Conservation (phyloP, 2,113 vertebrate species). For the Oncorhynchus gorbuscha region DNA sequence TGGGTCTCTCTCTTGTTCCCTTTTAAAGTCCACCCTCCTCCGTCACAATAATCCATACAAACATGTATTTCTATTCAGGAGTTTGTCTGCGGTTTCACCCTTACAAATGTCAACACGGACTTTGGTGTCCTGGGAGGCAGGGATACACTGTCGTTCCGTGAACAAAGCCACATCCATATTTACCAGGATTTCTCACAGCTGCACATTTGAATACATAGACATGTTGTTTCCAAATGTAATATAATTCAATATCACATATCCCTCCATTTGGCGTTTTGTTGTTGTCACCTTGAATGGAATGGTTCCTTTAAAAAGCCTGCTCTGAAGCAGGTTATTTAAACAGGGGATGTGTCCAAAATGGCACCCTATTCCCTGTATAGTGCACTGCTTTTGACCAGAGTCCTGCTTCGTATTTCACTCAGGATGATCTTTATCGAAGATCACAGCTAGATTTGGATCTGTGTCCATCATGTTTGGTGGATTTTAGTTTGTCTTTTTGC, state of each 20-base stretch:
- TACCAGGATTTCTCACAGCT: conserved; percentile 4
- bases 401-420: neutral
- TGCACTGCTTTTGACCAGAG: too few relatives aligned
- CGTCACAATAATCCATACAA: conserved; percentile 25
- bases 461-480: neutral
- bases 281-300: conserved; percentile 14
- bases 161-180: conserved; percentile 18
- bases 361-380: neutral
- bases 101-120: conserved; percentile 31
- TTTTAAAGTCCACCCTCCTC: conserved; percentile 6
- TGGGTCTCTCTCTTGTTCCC: conserved; percentile 18
- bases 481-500: neutral
- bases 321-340: neutral
- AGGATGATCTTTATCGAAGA: neutral
- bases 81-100: conserved; percentile 7
- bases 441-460: conserved; percentile 7
- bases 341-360: neutral
- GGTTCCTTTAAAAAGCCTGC: neutral
- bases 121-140: neutral
- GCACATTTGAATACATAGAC: neutral
- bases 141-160: conserved; percentile 14
- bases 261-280: conserved; percentile 5
- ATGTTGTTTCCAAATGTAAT: conserved; percentile 9
- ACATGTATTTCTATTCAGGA: conserved; percentile 35
- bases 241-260: conserved; percentile 24